Conservation (phyloP, 2,113 vertebrate species). For the Equus quagga region DNA sequence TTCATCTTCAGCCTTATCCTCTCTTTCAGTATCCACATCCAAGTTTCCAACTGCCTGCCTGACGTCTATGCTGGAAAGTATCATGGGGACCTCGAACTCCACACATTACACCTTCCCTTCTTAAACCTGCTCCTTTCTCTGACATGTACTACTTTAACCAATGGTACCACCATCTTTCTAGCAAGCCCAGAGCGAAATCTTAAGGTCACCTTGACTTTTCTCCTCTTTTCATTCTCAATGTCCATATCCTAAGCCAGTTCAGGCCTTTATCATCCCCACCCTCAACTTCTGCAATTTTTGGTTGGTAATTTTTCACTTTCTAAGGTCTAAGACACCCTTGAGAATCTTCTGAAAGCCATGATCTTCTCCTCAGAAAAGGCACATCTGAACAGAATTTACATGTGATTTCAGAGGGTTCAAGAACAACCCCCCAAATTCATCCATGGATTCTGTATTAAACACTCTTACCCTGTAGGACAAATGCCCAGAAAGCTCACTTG, state of each 20-base stretch:
- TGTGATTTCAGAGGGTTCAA: slow-evolving; percentile 35
- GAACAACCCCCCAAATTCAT: not conserved
- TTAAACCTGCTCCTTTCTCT: slow-evolving; percentile 35
- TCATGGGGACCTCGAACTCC: not conserved
- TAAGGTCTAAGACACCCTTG: slow-evolving; percentile 1
- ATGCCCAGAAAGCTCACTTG: slow-evolving; percentile 35
- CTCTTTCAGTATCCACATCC: slow-evolving; percentile 21
- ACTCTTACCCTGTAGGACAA: slow-evolving; percentile 24
- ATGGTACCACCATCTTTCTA: not conserved
- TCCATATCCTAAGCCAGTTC: not conserved
- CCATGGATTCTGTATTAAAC: not conserved
- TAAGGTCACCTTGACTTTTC: not conserved
- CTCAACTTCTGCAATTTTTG: slow-evolving; percentile 39
- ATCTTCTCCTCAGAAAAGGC: slow-evolving; percentile 52
- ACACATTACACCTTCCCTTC: not conserved
- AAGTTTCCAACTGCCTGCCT: slow-evolving; percentile 24
- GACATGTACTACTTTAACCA: slow-evolving; percentile 8
- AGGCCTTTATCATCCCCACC: not conserved
- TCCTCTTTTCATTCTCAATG: not conserved
- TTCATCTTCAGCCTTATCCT: slow-evolving; percentile 6
- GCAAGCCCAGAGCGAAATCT: slow-evolving; percentile 15
- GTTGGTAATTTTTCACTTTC: slow-evolving; percentile 38
- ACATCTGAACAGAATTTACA: slow-evolving; percentile 41
- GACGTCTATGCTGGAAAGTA: not conserved
- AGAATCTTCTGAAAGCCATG: slow-evolving; percentile 47